Base-by-base conservation (phyloP, 2,888 invertebrate genomes). In the Chalcis sispes region DNA sequence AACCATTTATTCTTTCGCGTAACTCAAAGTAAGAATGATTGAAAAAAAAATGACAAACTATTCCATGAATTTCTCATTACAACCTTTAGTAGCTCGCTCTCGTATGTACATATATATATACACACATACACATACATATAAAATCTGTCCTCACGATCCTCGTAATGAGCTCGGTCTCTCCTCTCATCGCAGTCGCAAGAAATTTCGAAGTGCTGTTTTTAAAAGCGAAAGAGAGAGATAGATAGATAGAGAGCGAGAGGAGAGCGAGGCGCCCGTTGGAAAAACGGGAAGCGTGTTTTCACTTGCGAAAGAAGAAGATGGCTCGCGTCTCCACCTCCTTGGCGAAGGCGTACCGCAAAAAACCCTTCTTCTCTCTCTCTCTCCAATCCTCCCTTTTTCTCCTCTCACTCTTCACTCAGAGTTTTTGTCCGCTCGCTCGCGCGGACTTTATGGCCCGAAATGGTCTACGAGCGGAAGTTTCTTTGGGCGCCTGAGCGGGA, bases 381-480 rank as follows among this genome's bases (percentile, higher is more conserved):
- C n/a, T n/a, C n/a, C n/a, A n/a, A n/a, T n/a, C n/a, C n/a, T n/a
- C n/a, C n/a, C n/a, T n/a, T n/a, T n/a, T n/a, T n/a, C n/a, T n/a
- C n/a, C n/a, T n/a, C n/a, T n/a, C n/a, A n/a, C n/a, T n/a, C n/a
- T n/a, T n/a, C n/a, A n/a, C n/a, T n/a, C 52, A 36, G 40, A 48
- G 27, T 76, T 72, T 66, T 76, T 72, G 71, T 36, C 52, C 50
- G 2, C 7, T 15, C 15, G 48, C 36, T 2, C 42, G 20, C 58
- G 18, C 32, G 52, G 71, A 75, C 67, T 77, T 75, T 77, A 77
- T 70, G 71, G 71, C 67, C 56, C 20, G 46, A 50, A 62, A 64
- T 59, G 58, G 27, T 61, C 56, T 62, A 71, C 58, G 61, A 66
- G 32, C 56, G 72, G 67, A 78, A 78, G 73, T 76, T 78, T 73